These are phyloP conservation scores for Agelas oroides DNA, from an alignment of 37 sponge, comb jelly and placozoan genomes.

Conservation along the genomic window DNA sequence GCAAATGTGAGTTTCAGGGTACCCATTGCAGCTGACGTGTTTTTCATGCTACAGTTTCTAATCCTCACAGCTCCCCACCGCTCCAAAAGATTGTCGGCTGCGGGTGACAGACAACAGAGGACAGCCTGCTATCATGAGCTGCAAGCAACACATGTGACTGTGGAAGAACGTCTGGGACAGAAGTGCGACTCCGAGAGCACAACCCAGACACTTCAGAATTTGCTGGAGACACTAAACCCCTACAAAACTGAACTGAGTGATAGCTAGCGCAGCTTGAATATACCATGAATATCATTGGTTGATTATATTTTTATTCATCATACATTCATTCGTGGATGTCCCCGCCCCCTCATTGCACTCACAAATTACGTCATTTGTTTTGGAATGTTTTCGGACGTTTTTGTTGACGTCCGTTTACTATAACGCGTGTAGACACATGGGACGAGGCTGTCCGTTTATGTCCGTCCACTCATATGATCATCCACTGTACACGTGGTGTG, in stretches of 20 bases:
- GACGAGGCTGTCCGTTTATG: too few species aligned
- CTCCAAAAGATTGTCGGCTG: neutral
- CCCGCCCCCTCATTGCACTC: too few species aligned
- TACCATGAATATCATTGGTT: too few species aligned
- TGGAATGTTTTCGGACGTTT: too few species aligned
- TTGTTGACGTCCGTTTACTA: too few species aligned
- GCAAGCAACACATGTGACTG: neutral
- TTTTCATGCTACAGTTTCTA: neutral
- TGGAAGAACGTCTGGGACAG: neutral
- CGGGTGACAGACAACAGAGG: conserved; percentile 36
- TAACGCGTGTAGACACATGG: too few species aligned
- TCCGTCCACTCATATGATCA: too few species aligned
- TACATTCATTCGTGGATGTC: too few species aligned
- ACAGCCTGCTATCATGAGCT: conserved; percentile 48
- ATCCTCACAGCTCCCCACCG: neutral
- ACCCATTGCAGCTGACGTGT: neutral
- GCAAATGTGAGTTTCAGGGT: conserved; percentile 15
- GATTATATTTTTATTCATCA: too few species aligned
- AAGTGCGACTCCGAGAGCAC: neutral
- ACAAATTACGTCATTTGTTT: too few species aligned
- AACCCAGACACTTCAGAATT: neutral
- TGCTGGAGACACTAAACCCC: conserved; percentile 2
- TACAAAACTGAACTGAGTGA: conserved; percentile 2
- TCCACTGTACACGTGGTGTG: too few species aligned
- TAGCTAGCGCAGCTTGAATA: neutral